A percentile compares a stretch with the other conserved stretches of the same genome.
phyloP scores from a whole-genome alignment of 2,888 invertebrate genomes.

The Boloria selene region DNA sequence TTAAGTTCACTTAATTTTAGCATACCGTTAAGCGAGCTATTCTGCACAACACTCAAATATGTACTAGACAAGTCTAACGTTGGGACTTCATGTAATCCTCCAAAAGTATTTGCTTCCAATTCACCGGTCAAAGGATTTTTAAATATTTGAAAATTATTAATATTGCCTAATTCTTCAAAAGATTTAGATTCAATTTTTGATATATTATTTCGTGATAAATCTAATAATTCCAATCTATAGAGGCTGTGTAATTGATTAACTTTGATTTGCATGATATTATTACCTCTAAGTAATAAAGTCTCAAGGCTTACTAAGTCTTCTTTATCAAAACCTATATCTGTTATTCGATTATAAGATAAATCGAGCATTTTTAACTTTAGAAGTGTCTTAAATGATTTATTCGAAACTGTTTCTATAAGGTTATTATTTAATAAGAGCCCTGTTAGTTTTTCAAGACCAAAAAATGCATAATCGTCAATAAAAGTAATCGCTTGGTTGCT shows the following conservation, averaged over 20 bases:
- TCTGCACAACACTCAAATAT: slow-evolving; percentile 51
- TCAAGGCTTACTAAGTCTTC: slow-evolving; percentile 52
- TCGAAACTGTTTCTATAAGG: slow-evolving; percentile 48
- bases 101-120: slow-evolving; percentile 55
- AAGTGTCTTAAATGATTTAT: slow-evolving; percentile 53
- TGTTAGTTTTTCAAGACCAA: slow-evolving; percentile 49
- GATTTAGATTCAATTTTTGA: slow-evolving; percentile 51
- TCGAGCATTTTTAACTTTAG: slow-evolving; percentile 51
- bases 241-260: slow-evolving; percentile 51
- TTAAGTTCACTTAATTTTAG: slow-evolving; percentile 54
- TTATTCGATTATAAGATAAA: slow-evolving; percentile 59
- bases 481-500: slow-evolving; percentile 53
- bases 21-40: slow-evolving; percentile 62
- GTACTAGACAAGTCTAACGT: slow-evolving; percentile 59
- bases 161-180: slow-evolving; percentile 50
- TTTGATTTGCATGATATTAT: slow-evolving; percentile 52
- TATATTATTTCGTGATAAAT: slow-evolving; percentile 63
- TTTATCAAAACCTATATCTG: slow-evolving; percentile 54
- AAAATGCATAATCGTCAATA: slow-evolving; percentile 60
- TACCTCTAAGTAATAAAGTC: slow-evolving; percentile 52
- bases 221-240: slow-evolving; percentile 52
- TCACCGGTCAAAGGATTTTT: slow-evolving; percentile 57
- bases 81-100: slow-evolving; percentile 56
- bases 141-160: slow-evolving; percentile 57
- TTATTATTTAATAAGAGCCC: slow-evolving; percentile 58